Conservation (phyloP, 2,888 invertebrate species). For the Capitulum mitella region DNA sequence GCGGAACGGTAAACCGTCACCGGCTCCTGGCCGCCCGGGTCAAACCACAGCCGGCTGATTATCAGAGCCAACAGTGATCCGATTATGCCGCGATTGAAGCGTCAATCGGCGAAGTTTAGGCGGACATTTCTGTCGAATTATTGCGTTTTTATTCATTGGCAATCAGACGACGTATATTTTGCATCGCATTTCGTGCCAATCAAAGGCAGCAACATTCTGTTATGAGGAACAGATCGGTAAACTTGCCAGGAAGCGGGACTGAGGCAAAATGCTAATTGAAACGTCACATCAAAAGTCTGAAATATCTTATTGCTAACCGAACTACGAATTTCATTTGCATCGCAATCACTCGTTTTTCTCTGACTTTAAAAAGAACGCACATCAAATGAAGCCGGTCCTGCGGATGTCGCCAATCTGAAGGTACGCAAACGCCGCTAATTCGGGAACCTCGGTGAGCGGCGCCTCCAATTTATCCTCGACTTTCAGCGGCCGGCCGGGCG, state of each 20-base stretch:
- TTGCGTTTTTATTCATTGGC: conserved; percentile 17
- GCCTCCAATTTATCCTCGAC: too few species aligned
- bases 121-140: conserved; percentile 1
- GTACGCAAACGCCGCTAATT: too few species aligned
- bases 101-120: neutral
- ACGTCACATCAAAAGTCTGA: neutral
- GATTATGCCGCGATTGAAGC: neutral
- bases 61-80: neutral
- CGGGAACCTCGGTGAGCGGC: too few species aligned
- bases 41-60: neutral
- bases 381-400: too few species aligned
- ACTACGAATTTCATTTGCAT: neutral
- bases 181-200: neutral
- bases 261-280: neutral
- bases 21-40: too few species aligned
- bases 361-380: neutral
- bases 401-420: too few species aligned
- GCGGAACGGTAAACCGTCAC: too few species aligned
- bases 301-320: neutral
- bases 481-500: too few species aligned
- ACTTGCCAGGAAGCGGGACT: neutral
- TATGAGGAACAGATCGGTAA: neutral
- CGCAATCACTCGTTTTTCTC: neutral
- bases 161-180: neutral
- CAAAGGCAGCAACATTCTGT: neutral